A percentile compares a stretch with the other conserved stretches of the same genome.
These are phyloP conservation scores for Gadus macrocephalus DNA, from an alignment of 2,113 vertebrate species.

Conservation along the genomic window DNA sequence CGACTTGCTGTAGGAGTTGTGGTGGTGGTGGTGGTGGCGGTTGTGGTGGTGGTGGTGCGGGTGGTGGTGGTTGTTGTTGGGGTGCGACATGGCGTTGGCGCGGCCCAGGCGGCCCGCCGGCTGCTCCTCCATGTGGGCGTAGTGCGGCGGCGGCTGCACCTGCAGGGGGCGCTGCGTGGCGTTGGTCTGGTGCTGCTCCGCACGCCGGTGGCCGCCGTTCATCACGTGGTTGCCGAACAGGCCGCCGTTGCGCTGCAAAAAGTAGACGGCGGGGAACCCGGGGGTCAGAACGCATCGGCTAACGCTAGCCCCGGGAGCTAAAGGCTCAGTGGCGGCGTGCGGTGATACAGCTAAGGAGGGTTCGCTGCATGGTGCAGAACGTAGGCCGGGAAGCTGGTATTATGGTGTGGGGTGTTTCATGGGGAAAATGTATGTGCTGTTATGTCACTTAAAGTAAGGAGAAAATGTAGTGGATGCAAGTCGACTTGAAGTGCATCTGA, in stretches of 20 bases:
- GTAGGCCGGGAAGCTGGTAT: constrained; percentile 60
- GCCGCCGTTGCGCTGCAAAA: constrained; percentile 89
- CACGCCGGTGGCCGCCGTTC: constrained; percentile 86
- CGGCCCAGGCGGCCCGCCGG: constrained; percentile 79
- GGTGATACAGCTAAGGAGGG: constrained; percentile 55
- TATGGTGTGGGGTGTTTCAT: constrained; percentile 59
- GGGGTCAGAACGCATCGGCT: constrained; percentile 42
- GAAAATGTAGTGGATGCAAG: constrained; percentile 34
- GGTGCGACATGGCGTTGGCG: constrained; percentile 87
- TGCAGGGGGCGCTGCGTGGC: constrained; percentile 95
- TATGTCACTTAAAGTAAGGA: constrained; percentile 28
- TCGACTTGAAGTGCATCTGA: constrained; percentile 14
- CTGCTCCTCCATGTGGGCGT: constrained; percentile 87
- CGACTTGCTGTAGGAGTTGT: constrained; percentile 87
- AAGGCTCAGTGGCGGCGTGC: constrained; percentile 7
- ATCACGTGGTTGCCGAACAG: constrained; percentile 96
- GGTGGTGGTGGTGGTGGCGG: constrained; percentile 83
- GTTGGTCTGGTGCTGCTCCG: constrained; percentile 90
- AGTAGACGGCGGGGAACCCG: constrained; percentile 41
- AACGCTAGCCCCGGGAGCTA: background rate
- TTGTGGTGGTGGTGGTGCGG: constrained; percentile 83
- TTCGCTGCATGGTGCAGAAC: constrained; percentile 56
- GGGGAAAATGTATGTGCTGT: constrained; percentile 53
- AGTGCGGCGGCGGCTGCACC: constrained; percentile 89
- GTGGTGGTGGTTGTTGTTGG: constrained; percentile 83